Base-by-base conservation (phyloP, 2,113 vertebrate species). In the Lycaon pictus region DNA sequence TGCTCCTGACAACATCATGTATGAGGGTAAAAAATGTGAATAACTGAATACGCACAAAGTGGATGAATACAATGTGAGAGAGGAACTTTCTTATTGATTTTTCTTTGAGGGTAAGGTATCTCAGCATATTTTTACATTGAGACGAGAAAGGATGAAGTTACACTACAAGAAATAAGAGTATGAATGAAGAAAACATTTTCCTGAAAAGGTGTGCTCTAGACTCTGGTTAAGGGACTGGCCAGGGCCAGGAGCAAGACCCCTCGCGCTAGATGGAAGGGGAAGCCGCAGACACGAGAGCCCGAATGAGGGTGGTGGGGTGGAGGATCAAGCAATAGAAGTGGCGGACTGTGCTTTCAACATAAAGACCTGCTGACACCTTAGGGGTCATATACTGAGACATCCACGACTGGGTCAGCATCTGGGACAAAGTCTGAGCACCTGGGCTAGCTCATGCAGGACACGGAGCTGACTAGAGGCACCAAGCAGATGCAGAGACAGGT, bases 321-420 rank as follows among this genome's bases (percentile, higher is more conserved):
- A 81, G 11, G n/a, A 10, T 32, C 27, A 69, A 58, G 37, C 17
- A 13, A 2, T 11, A 6, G 9, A 17, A 53, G 62, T 13, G 20
- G 62, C 0, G 4, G 9, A 19, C 19, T 25, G 69, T 2, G 19
- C 72, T 65, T 65, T 53, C 15, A 5, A 69, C 2, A 4, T 6
- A 35, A 48, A 84, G 22, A 29, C 48, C 1, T 43, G 48, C 16
- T 48, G 48, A 67, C 35, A 22, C 20, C 37, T 11, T 16, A 13
- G 22, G 0, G 27, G 51, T 3, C 69, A 9, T 0, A 20, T 0
- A 20, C n/a, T 2, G 51, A 84, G n/a, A 85, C 60, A 17, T 0
- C n/a, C 23, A 22, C 5, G 16, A 35, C 84, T 27, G 65, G 43
- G 9, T 22, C 27, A 55, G 17, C 1, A 25, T 25, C 35, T 35